These are phyloP conservation scores for Myotis yumanensis DNA, from an alignment of 2,113 vertebrate species.

Conservation along the genomic window DNA sequence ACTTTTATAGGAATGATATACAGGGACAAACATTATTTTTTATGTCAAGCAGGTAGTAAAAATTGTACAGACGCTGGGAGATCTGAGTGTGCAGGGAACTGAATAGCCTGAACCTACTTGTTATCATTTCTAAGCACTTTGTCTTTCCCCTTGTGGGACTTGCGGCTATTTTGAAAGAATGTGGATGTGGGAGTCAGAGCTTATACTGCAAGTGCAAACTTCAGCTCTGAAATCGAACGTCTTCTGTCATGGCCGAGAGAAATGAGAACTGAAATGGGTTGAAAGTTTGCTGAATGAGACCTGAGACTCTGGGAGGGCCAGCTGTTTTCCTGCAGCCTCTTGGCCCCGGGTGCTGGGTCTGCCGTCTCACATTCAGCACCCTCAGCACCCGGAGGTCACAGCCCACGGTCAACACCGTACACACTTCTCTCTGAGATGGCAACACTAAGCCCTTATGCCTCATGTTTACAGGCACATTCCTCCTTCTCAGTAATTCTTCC, in stretches of 20 bases:
- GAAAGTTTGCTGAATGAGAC: background rate
- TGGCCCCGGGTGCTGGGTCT: background rate
- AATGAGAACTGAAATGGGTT: background rate
- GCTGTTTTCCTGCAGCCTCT: background rate
- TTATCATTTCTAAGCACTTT: background rate
- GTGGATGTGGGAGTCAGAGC: background rate
- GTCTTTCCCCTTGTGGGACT: background rate
- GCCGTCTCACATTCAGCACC: no score
- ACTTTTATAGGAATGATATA: background rate
- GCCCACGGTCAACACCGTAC: background rate
- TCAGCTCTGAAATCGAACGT: background rate
- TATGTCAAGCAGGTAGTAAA: background rate
- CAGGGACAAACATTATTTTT: background rate
- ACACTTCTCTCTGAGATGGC: no score
- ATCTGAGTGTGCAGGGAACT: background rate
- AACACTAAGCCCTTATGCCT: background rate
- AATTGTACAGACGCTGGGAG: background rate
- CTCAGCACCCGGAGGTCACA: background rate
- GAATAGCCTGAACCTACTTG: background rate
- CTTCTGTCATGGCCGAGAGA: background rate
- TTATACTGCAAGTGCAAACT: background rate
- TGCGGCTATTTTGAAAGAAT: background rate
- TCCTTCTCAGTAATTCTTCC: background rate
- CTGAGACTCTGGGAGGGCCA: background rate
- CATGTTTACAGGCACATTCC: fast-evolving